Conservation (phyloP, 2,113 vertebrate species). For the Serilophus lunatus region DNA sequence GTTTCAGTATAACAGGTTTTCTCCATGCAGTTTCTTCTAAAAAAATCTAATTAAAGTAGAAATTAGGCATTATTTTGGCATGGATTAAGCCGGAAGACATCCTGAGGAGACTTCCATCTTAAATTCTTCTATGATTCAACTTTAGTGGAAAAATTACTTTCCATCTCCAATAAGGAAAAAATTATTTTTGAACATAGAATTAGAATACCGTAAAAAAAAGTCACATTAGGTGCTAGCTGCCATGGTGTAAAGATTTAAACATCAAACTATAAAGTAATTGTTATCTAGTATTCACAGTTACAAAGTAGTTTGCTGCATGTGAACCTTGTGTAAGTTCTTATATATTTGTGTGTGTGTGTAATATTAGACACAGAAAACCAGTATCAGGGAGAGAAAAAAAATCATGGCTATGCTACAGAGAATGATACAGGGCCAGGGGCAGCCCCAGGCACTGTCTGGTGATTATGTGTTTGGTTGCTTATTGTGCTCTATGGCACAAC, state of each 20-base stretch:
- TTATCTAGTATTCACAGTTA: not conserved
- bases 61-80: not conserved
- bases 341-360: not conserved
- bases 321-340: not conserved
- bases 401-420: not conserved
- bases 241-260: not conserved
- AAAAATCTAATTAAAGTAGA: not conserved
- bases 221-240: not conserved
- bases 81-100: not conserved
- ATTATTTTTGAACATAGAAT: not conserved
- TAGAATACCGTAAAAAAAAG: not conserved
- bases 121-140: not conserved
- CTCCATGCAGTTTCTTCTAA: not conserved
- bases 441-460: not conserved
- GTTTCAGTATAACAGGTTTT: not conserved
- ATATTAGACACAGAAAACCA: not conserved
- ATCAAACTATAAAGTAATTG: not conserved
- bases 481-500: not conserved
- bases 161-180: not conserved
- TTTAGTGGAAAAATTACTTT: not conserved
- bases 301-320: not conserved
- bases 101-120: not conserved
- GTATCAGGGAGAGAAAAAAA: not conserved
- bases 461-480: not conserved
- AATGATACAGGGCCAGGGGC: not conserved